These are phyloP conservation scores for Eleginops maclovinus DNA, from an alignment of 2,113 vertebrate species.

Conservation along the genomic window DNA sequence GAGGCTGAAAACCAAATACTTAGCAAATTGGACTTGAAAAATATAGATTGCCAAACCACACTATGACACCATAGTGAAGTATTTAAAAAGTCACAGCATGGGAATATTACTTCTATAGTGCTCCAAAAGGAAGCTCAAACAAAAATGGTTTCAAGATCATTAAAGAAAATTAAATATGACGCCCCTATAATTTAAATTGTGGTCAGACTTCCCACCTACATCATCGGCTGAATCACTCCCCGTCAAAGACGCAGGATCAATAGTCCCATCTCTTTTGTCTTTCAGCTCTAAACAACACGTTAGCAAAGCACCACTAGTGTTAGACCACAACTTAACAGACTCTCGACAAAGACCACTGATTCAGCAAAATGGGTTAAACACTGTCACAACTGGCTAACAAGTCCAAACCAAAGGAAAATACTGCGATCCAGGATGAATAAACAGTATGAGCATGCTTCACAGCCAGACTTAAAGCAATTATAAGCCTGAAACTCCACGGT, in stretches of 20 bases:
- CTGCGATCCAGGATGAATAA: slow-evolving; percentile 45
- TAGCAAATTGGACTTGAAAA: not conserved
- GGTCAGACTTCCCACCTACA: slow-evolving; percentile 8
- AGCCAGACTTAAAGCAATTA: slow-evolving; percentile 31
- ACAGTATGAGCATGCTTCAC: slow-evolving; percentile 25
- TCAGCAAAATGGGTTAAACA: slow-evolving; percentile 3
- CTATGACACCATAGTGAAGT: not conserved
- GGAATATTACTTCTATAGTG: not conserved
- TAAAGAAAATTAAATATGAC: not conserved
- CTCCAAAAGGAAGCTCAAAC: not conserved
- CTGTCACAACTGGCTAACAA: not conserved
- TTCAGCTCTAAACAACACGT: not conserved
- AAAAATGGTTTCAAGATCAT: not conserved
- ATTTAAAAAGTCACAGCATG: not conserved
- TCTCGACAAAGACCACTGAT: not conserved
- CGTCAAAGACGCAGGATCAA: not conserved
- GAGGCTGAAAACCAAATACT: not conserved
- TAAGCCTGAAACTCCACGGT: not conserved
- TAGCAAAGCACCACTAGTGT: not conserved
- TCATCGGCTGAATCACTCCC: not conserved
- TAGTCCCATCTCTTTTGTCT: not conserved
- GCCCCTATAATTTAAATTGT: not conserved
- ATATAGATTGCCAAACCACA: slow-evolving; percentile 1
- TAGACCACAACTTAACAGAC: not conserved
- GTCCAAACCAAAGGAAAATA: not conserved